These are phyloP conservation scores for Limnephilus marmoratus DNA, from an alignment of 2,888 invertebrate species.

Conservation along the genomic window DNA sequence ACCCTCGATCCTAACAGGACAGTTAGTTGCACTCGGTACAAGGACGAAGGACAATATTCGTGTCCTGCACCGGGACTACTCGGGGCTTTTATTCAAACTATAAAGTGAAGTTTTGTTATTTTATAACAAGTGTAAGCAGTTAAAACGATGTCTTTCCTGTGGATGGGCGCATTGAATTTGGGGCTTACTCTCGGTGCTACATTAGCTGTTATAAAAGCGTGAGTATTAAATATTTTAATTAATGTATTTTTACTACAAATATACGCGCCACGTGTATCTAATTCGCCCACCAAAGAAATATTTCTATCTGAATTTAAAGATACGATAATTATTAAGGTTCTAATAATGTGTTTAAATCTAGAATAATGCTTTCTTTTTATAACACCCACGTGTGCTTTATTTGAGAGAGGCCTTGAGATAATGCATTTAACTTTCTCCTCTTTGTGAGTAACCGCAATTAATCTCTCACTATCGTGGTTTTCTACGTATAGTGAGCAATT, in stretches of 20 bases:
- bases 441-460: not conserved
- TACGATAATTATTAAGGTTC: no score
- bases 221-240: constrained; percentile 67
- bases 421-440: not conserved
- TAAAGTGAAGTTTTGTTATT: not conserved
- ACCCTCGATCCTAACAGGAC: not conserved
- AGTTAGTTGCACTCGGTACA: not conserved
- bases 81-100: not conserved
- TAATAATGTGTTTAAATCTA: not conserved
- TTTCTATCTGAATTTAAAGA: not conserved
- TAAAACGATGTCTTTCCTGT: constrained; percentile 78
- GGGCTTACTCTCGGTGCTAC: constrained; percentile 81
- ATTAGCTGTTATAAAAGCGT: constrained; percentile 80
- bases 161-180: constrained; percentile 81
- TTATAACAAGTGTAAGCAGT: constrained; percentile 9
- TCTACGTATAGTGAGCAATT: not conserved
- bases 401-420: not conserved
- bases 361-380: not conserved
- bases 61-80: not conserved
- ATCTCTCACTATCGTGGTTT: not conserved
- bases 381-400: not conserved
- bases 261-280: not conserved
- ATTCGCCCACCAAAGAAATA: not conserved
- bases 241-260: not conserved
- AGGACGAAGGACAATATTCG: not conserved